phyloP scores from a whole-genome alignment of 2,888 invertebrate species.

The Parnassius glacialis region DNA sequence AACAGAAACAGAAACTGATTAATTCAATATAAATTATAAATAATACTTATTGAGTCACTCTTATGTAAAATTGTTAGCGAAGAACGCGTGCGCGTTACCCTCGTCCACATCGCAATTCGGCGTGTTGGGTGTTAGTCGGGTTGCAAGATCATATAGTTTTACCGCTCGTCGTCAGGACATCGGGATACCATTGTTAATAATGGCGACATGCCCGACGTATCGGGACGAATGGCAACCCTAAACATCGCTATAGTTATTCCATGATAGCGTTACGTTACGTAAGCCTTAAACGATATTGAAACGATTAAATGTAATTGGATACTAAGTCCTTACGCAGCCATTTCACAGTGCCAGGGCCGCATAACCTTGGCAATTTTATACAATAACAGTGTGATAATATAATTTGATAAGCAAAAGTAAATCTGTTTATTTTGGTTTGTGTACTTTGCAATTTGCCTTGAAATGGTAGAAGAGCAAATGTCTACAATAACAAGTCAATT shows the following conservation, averaged over 20 bases:
- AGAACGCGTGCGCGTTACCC: too few species aligned
- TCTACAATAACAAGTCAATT: neutral
- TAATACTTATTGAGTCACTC: too few species aligned
- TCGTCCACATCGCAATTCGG: too few species aligned
- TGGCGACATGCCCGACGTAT: too few species aligned
- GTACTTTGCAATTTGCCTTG: neutral
- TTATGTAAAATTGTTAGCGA: too few species aligned
- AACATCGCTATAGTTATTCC: neutral
- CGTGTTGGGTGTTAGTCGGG: too few species aligned
- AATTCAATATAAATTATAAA: too few species aligned
- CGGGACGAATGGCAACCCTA: neutral
- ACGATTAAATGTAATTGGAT: slow-evolving; percentile 11
- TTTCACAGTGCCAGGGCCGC: neutral
- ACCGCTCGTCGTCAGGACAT: too few species aligned
- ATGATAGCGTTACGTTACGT: slow-evolving; percentile 9
- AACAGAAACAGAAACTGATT: too few species aligned
- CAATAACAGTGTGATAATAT: slow-evolving; percentile 1
- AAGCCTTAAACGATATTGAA: slow-evolving; percentile 5
- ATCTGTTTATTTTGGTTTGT: neutral
- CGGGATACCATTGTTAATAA: too few species aligned
- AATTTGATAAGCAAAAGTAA: neutral
- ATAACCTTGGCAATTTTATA: slow-evolving; percentile 6
- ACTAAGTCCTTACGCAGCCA: slow-evolving; percentile 6
- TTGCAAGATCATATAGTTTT: too few species aligned
- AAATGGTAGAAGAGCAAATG: neutral